These are phyloP conservation scores for Cliona cf. orientalis DNA, from an alignment of 37 sponge, comb jelly and placozoan species.

Conservation along the genomic window DNA sequence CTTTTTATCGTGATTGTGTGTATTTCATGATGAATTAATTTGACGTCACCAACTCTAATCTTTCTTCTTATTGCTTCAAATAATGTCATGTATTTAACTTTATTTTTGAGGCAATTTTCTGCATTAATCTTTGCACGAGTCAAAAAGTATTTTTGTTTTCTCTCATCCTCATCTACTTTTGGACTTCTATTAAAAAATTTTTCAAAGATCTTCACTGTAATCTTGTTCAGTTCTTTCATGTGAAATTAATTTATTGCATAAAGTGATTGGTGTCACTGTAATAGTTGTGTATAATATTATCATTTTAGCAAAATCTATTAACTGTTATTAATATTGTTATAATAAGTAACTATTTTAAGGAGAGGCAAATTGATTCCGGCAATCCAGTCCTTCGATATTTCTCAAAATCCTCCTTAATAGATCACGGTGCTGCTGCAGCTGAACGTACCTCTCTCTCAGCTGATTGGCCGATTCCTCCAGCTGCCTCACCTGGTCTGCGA, in stretches of 20 bases:
- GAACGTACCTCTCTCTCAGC: conserved; percentile 29
- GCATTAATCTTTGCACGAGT: no score
- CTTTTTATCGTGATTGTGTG: no score
- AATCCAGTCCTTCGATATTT: conserved; percentile 41
- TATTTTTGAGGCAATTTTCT: no score
- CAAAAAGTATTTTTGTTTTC: no score
- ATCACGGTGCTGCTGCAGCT: conserved; percentile 49
- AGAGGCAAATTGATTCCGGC: conserved; percentile 30
- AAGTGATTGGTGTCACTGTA: background rate
- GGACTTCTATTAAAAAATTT: no score
- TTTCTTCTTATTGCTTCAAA: no score
- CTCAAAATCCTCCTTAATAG: conserved; percentile 45
- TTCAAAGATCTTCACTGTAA: no score
- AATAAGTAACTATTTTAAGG: background rate
- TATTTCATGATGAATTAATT: no score
- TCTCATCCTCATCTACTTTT: no score
- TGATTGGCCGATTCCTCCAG: conserved; percentile 39
- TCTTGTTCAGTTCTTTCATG: no score
- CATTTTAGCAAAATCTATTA: background rate
- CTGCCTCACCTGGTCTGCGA: conserved; percentile 13
- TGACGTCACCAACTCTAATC: no score
- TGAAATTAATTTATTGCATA: background rate
- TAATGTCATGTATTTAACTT: no score
- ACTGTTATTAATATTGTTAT: background rate
- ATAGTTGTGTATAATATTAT: background rate